Base-by-base conservation (phyloP, 1,140 invertebrate species). In the Penaeus vannamei region DNA sequence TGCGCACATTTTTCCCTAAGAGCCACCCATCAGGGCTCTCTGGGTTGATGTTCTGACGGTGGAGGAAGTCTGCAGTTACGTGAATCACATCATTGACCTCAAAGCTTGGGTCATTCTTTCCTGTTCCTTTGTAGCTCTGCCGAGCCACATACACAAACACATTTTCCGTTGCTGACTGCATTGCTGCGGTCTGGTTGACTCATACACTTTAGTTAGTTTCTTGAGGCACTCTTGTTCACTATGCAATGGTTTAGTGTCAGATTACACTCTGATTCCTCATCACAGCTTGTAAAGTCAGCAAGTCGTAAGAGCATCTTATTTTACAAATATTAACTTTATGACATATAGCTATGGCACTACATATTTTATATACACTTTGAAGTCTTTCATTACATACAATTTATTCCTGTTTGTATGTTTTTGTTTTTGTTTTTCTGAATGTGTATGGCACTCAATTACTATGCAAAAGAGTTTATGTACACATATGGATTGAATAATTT, bases 21-120 rank as follows among this genome's bases (percentile, higher is more conserved):
- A 84, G 29, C 83, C 83, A 84, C n/a, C 83, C 83, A 69, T 84
- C 83, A 42, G 83, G 83, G 32, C 46, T 84, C 23, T 84, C 83
- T n/a, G 36, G 20, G 64, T 42, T 69, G 20, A 84, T 26, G 69
- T 84, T 84, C 42, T 84, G 62, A 4, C 62, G n/a, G 23, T 84
- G 83, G 64, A 84, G 61, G 69, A 84, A 84, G 32, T 84, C 83
- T 42, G 83, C 26, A 8, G 83, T 53, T 42, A 84, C 83, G 46
- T 84, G 83, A 64, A 84, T 69, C 19, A 84, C 36, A 53, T 84
- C 83, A 69, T 84, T 69, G 19, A 84, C 83, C 46, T 84, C 83
- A 19, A 84, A 42, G 10, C 32, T 26, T 7, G 83, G 83, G 23
- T 84, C 61, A 84, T 84, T 46, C 19, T 69, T 84, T 69, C 83